Evolutionary conservation across 2,113 vertebrate species (phyloP).

Genomic region (Ochotona princeps): DNA sequence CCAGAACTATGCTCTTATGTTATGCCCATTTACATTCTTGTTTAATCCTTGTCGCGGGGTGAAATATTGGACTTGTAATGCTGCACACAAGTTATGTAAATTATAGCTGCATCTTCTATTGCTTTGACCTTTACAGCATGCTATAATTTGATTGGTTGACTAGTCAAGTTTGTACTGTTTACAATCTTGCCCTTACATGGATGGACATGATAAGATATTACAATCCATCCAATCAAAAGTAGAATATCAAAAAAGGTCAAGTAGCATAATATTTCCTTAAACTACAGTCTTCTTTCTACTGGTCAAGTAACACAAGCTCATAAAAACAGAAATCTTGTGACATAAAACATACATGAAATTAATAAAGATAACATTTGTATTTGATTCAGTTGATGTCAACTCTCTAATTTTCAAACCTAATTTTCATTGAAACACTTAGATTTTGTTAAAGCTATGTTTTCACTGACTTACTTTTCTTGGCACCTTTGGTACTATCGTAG

Average conservation of each 20-base stretch:
- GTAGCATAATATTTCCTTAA: constrained; percentile 67
- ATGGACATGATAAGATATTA: constrained; percentile 51
- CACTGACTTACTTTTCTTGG: not conserved
- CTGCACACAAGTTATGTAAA: constrained; percentile 76
- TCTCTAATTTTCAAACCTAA: constrained; percentile 15
- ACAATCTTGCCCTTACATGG: constrained; percentile 70
- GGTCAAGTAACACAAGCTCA: constrained; percentile 40
- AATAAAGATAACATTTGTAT: constrained; percentile 30
- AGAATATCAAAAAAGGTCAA: constrained; percentile 67
- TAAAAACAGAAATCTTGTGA: constrained; percentile 26
- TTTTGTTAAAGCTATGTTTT: not conserved
- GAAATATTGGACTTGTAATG: constrained; percentile 75
- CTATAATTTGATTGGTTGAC: constrained; percentile 75
- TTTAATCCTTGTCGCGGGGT: constrained; percentile 72
- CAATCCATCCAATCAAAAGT: constrained; percentile 51
- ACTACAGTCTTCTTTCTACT: not conserved
- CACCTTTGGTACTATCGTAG: not conserved
- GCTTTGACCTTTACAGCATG: constrained; percentile 80
- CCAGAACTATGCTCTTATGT: constrained; percentile 46
- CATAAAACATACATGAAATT: constrained; percentile 17
- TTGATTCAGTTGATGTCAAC: constrained; percentile 4
- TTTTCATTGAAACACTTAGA: not conserved
- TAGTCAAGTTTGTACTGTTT: constrained; percentile 67
- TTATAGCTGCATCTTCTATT: constrained; percentile 67
- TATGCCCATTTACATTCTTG: constrained; percentile 59